A percentile compares a stretch with the other conserved stretches of the same genome.
phyloP scores from a whole-genome alignment of 1,140 invertebrate species.

The Drosophila virilis region DNA sequence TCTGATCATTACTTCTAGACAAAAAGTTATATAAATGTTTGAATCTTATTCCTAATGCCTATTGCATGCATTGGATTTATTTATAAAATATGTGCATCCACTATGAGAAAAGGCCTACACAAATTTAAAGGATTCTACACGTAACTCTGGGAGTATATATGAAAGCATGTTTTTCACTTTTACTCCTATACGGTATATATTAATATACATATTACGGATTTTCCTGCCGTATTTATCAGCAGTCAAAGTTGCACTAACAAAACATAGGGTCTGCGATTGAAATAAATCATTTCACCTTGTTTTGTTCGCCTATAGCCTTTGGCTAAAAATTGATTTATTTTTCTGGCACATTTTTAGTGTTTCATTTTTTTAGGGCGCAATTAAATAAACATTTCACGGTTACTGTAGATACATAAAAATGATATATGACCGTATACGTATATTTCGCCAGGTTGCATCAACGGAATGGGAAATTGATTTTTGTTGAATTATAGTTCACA shows the following conservation, averaged over 20 bases:
- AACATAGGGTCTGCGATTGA: neutral
- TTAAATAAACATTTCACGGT: slow-evolving; percentile 13
- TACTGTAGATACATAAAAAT: slow-evolving; percentile 17
- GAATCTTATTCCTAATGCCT: too few relatives aligned
- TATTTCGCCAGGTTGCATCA: neutral
- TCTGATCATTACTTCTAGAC: too few relatives aligned
- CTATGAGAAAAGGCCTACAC: too few relatives aligned
- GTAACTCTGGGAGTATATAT: too few relatives aligned
- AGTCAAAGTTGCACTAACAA: neutral
- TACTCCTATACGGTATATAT: too few relatives aligned
- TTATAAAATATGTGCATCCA: too few relatives aligned
- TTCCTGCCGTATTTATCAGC: slow-evolving; percentile 15
- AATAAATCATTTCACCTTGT: slow-evolving; percentile 18
- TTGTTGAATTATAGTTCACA: neutral
- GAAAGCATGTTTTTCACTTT: neutral
- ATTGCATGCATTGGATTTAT: too few relatives aligned
- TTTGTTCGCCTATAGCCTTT: slow-evolving; percentile 2
- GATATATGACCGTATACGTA: slow-evolving; percentile 5
- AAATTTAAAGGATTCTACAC: too few relatives aligned
- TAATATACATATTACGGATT: neutral
- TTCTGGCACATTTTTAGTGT: slow-evolving; percentile 1
- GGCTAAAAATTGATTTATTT: slow-evolving; percentile 6
- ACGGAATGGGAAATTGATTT: neutral
- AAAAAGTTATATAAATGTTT: too few relatives aligned
- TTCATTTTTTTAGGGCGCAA: neutral